Base-by-base conservation (phyloP, 2,113 vertebrate species). In the Entomyzon cyanotis region DNA sequence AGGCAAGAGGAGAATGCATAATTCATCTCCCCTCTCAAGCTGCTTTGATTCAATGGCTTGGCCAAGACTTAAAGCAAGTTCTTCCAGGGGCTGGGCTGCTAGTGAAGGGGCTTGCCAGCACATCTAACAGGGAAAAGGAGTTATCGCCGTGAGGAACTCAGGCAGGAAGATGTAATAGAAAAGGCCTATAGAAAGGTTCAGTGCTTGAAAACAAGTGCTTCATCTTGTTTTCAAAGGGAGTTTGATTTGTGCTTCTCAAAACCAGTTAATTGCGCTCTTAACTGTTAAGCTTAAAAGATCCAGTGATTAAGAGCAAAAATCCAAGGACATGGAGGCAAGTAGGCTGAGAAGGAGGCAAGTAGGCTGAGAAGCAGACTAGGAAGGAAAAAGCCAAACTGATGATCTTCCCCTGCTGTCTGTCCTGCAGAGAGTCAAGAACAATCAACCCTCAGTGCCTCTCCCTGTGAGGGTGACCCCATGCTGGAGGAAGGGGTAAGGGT, bases 81-180 rank as follows among this genome's bases (percentile, higher is more conserved):
- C 17, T 93, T 91, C 33, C 63, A 73, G 59, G 75, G 55, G 15
- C 1, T 67, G 80, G 75, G 47, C 76, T 93, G 71, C 79, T 60
- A 31, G 46, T 91, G 70, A 74, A 33, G 87, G 50, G 80, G 39
- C 35, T 96, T 80, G 84, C 64, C 42, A 87, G 80, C 41, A 73
- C 55, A 52, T 24, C 63, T 75, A 44, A 41, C 0, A 4, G 71
- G 67, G 50, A 55, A 80, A 55, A 39, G 27, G 37, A 47, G n/a
- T 91, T 76, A 8, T 78, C 77, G 76, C 47, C 4, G 2, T 59
- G 78, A 87, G 69, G 53, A 94, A 16, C 21, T 11, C n/a, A n/a
- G 63, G 42, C 71, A 81, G 31, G 44, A 85, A 42, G n/a, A 67
- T 60, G 27, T 30, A 17, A 18, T 21, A 55, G 30, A 39, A 84